Percentiles rank a stretch among this genome's conserved stretches.
These are phyloP conservation scores for Drosophila limbata DNA, from an alignment of 2,888 invertebrate species.

Conservation along the genomic window DNA sequence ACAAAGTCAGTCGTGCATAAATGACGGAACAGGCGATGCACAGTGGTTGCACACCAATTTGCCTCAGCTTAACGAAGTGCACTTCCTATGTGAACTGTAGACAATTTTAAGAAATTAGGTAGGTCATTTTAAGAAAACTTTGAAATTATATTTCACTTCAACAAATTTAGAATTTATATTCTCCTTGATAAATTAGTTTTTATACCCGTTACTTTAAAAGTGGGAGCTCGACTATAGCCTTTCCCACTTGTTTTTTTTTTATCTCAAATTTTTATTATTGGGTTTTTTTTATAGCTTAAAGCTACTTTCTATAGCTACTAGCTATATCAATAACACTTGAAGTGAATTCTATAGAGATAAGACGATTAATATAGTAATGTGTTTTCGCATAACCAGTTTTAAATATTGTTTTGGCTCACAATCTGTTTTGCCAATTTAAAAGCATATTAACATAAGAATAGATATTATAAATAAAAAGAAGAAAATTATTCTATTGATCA, in stretches of 20 bases:
- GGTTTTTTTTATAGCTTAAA: too few relatives aligned
- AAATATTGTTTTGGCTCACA: background rate
- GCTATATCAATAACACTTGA: background rate
- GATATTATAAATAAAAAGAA: background rate
- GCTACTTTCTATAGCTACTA: too few relatives aligned
- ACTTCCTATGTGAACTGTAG: slow-evolving; percentile 7
- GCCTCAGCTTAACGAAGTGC: background rate
- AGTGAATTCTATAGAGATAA: slow-evolving; percentile 26
- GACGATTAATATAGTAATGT: slow-evolving; percentile 22
- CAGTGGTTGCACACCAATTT: slow-evolving; percentile 52
- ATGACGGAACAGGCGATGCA: slow-evolving; percentile 72
- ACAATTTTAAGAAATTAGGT: background rate
- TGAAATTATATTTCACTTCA: background rate
- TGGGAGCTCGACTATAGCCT: too few relatives aligned
- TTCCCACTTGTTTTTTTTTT: too few relatives aligned
- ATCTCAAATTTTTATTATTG: too few relatives aligned
- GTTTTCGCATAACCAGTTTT: slow-evolving; percentile 10
- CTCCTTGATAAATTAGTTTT: background rate
- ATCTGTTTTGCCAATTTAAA: background rate
- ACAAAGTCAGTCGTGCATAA: slow-evolving; percentile 82
- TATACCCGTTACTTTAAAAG: too few relatives aligned
- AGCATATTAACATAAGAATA: background rate
- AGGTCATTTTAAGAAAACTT: background rate
- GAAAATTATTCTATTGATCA: background rate
- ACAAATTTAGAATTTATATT: background rate